These are phyloP conservation scores for Panurus biarmicus DNA, from an alignment of 2,113 vertebrate species.

Conservation along the genomic window DNA sequence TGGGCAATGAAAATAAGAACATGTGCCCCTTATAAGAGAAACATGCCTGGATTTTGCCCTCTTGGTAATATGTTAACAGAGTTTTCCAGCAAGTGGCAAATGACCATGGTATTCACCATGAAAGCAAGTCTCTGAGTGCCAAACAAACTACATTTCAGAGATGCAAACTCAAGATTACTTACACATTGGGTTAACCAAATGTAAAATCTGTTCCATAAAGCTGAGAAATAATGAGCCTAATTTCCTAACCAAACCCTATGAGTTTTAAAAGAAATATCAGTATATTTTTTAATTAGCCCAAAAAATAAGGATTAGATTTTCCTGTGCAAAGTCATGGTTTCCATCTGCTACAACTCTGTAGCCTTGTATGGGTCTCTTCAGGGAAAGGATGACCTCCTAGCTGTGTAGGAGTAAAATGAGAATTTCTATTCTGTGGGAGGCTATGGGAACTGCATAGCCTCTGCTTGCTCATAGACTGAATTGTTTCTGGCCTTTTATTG, in stretches of 20 bases:
- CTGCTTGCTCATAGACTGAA: not conserved
- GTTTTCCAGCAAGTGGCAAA: not conserved
- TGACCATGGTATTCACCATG: not conserved
- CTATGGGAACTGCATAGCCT: not conserved
- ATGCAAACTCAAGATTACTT: not conserved
- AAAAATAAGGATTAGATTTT: not conserved
- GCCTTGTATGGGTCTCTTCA: not conserved
- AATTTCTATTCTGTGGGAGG: not conserved
- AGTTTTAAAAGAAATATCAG: not conserved
- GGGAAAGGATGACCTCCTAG: not conserved
- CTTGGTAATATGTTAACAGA: not conserved
- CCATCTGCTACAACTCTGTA: not conserved
- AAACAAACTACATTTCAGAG: not conserved
- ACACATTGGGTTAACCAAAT: not conserved
- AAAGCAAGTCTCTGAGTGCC: not conserved
- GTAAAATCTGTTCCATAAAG: not conserved
- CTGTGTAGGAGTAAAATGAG: not conserved
- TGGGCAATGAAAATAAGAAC: not conserved
- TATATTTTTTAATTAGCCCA: not conserved
- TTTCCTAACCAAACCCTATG: not conserved
- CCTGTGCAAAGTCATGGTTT: not conserved
- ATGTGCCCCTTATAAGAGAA: not conserved
- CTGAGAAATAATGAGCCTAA: not conserved
- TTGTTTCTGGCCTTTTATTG: not conserved
- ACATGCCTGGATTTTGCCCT: not conserved